phyloP scores from a whole-genome alignment of 2,113 vertebrate species.

The Phrynosoma blainvillii region DNA sequence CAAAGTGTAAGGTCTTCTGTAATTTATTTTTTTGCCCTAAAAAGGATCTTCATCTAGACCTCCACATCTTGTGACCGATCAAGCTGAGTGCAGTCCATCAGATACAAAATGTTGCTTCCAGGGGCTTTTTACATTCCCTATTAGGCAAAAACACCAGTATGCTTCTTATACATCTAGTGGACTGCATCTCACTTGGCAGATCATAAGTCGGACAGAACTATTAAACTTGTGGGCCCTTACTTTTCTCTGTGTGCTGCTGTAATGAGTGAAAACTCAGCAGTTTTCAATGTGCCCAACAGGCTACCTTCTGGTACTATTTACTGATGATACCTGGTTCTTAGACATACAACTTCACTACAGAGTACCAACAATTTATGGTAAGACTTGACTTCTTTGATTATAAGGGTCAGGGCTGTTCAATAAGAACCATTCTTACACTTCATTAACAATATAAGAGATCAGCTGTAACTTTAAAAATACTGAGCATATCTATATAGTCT shows the following conservation, averaged over 20 bases:
- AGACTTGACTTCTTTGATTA: conserved; percentile 28
- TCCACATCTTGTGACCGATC: neutral
- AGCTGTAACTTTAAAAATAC: conserved; percentile 53
- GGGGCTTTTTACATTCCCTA: neutral
- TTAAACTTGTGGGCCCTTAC: neutral
- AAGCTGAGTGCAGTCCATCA: neutral
- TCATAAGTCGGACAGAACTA: neutral
- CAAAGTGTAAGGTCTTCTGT: neutral
- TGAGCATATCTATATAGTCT: neutral
- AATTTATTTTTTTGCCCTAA: conserved; percentile 11
- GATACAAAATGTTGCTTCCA: neutral
- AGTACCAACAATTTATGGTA: conserved; percentile 39
- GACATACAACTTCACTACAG: conserved; percentile 44
- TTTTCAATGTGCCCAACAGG: neutral
- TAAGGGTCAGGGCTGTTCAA: neutral
- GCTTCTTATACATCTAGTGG: neutral
- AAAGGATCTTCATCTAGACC: conserved; percentile 22
- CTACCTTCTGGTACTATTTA: conserved; percentile 12
- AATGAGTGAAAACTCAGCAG: neutral
- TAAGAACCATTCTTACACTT: conserved; percentile 40
- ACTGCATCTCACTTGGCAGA: neutral
- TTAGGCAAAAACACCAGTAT: neutral
- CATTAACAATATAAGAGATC: conserved; percentile 30
- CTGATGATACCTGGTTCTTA: conserved; percentile 26
- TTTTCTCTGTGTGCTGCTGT: conserved; percentile 13